Evolutionary conservation across 2,888 invertebrate genomes (phyloP), one percentile per base, ranked within the genome.

Genomic region (Cephus rjabovi): DNA sequence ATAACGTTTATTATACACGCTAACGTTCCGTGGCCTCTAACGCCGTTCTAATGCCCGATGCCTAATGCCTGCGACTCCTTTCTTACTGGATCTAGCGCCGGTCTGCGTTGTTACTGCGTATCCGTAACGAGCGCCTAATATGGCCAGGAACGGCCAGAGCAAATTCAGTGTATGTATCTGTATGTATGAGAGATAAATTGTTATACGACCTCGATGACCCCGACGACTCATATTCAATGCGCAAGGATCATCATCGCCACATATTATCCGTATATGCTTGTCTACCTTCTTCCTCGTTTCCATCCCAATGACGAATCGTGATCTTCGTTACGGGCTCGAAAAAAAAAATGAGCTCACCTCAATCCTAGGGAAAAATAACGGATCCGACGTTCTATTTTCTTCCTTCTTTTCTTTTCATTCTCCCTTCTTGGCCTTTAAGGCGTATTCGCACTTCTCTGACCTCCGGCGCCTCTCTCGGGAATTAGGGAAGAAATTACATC

Each of bases 321-420:
- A 9, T 56, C 56, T 56, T 56, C 56, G 56, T 56, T 56, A 56
- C 9, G 56, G 56, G 23, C 23, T 0, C 6, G 56, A 15, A 23
- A 23, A 56, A 30, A 56, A 23, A 56, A 56, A 56, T 23, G 56
- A 56, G 56, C 56, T 23, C 9, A 23, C 9, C 56, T 56, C 23
- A 0, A 23, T 56, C 23, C 56, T 56, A 23, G 6, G 23, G 23
- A 56, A 23, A 56, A 23, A 56, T 56, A 1, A 23, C 56, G 9
- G 23, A 56, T 2, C 23, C 1, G 9, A 9, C 56, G 9, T 23
- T 0, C 23, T 23, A 6, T 12, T 15, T 40, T 40, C 15, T 40
- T 15, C 15, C 4, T 40, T 6, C 0, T 9, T 15, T 15, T 9
- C 9, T 1, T 0, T 15, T 15, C 4, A 0, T 6, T 9, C 9